These are phyloP conservation scores for Anagyrus pseudococci DNA, from an alignment of 2,888 invertebrate species.

Conservation along the genomic window DNA sequence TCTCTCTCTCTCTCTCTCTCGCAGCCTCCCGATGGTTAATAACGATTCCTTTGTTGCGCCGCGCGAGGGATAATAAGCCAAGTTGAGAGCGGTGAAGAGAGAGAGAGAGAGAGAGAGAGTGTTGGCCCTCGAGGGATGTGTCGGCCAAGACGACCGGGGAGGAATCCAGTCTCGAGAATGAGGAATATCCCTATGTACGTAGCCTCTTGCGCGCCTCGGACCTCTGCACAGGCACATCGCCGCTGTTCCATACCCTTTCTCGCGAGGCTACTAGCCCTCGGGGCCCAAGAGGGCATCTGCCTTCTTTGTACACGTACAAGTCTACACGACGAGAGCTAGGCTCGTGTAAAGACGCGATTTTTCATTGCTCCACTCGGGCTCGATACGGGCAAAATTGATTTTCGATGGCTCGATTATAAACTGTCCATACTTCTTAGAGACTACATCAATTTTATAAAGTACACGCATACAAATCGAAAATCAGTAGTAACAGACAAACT, in stretches of 20 bases:
- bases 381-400: neutral
- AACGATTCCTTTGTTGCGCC: constrained; percentile 49
- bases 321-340: neutral
- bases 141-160: neutral
- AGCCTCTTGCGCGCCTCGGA: neutral
- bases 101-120: too few species aligned
- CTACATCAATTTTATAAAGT: too few species aligned
- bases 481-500: neutral
- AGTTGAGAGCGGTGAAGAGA: too few species aligned
- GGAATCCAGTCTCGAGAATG: constrained; percentile 11
- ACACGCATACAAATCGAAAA: too few species aligned
- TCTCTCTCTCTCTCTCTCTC: neutral
- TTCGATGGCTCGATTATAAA: neutral
- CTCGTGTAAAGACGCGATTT: neutral
- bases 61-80: constrained; percentile 30
- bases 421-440: too few species aligned
- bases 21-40: constrained; percentile 40
- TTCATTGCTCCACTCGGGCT: neutral
- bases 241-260: neutral
- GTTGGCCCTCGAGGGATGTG: neutral
- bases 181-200: constrained; percentile 12
- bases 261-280: neutral
- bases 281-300: neutral
- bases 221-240: neutral
- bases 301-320: neutral